Percentiles rank a stretch among this genome's conserved stretches.
Conservation (phyloP, 2,888 invertebrate species). For the Tridacna gigas region DNA sequence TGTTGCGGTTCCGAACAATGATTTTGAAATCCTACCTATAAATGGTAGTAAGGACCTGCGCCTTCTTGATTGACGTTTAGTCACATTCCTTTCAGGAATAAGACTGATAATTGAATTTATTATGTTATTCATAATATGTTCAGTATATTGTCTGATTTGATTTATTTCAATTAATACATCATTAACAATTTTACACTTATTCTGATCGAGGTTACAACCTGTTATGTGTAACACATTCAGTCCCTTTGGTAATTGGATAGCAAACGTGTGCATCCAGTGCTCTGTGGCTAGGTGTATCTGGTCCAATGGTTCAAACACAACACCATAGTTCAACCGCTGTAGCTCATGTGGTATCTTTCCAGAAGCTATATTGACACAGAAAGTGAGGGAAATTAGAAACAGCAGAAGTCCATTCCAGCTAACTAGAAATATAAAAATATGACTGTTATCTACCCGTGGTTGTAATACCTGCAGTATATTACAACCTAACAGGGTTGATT, state of each 20-base stretch:
- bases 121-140: slow-evolving; percentile 23
- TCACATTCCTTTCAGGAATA: slow-evolving; percentile 23
- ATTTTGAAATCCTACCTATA: slow-evolving; percentile 29
- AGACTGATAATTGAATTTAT: slow-evolving; percentile 17
- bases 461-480: background rate
- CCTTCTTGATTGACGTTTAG: background rate
- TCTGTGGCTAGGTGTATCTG: slow-evolving; percentile 19
- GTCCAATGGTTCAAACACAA: slow-evolving; percentile 19
- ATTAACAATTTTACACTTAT: slow-evolving; percentile 29
- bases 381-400: background rate
- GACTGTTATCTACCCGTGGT: slow-evolving; percentile 5
- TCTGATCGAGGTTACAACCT: slow-evolving; percentile 7
- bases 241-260: slow-evolving; percentile 21
- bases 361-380: slow-evolving; percentile 11
- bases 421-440: slow-evolving; percentile 23
- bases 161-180: slow-evolving; percentile 28
- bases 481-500: background rate
- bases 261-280: slow-evolving; percentile 41
- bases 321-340: slow-evolving; percentile 34
- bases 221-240: slow-evolving; percentile 9
- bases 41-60: slow-evolving; percentile 29
- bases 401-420: slow-evolving; percentile 11
- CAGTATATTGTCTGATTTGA: slow-evolving; percentile 29
- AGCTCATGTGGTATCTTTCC: slow-evolving; percentile 14
- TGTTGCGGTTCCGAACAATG: slow-evolving; percentile 39